A percentile compares a stretch with the other conserved stretches of the same genome.
Evolutionary conservation across 2,888 invertebrate genomes (phyloP).

Genomic region (Apamea monoglypha): DNA sequence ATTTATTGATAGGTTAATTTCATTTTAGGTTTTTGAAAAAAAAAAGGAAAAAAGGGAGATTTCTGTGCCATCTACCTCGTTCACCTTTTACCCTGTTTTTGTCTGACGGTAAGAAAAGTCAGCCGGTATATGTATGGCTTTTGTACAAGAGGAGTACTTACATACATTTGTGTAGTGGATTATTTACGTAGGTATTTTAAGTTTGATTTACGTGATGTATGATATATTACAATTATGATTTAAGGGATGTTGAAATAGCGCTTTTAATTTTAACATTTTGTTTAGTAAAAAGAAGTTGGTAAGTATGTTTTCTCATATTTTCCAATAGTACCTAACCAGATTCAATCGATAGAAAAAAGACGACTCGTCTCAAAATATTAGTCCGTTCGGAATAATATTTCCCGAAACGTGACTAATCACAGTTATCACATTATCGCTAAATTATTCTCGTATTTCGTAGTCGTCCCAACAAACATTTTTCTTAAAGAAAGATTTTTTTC

Average conservation of each 20-base stretch:
- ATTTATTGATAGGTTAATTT: no score
- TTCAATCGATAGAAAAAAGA: background rate
- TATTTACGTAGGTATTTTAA: background rate
- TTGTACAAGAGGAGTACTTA: background rate
- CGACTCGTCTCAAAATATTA: background rate
- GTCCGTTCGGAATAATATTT: background rate
- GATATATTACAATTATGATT: background rate
- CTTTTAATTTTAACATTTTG: background rate
- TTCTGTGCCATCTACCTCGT: no score
- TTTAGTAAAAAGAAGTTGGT: background rate
- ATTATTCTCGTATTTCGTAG: background rate
- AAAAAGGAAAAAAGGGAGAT: no score
- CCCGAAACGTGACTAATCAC: background rate
- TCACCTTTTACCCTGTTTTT: background rate
- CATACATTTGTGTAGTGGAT: background rate
- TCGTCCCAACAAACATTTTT: no score
- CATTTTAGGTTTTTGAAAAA: no score
- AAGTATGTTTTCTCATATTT: background rate
- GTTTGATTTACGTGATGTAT: background rate
- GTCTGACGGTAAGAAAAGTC: background rate
- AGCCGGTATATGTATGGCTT: background rate
- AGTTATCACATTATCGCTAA: background rate
- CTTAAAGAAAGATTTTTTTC: no score
- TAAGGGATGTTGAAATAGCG: background rate
- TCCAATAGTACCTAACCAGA: background rate